Evolutionary conservation across 2,888 invertebrate species (phyloP), one percentile per base, ranked within the genome.

Genomic region (Tachystola acroxantha): DNA sequence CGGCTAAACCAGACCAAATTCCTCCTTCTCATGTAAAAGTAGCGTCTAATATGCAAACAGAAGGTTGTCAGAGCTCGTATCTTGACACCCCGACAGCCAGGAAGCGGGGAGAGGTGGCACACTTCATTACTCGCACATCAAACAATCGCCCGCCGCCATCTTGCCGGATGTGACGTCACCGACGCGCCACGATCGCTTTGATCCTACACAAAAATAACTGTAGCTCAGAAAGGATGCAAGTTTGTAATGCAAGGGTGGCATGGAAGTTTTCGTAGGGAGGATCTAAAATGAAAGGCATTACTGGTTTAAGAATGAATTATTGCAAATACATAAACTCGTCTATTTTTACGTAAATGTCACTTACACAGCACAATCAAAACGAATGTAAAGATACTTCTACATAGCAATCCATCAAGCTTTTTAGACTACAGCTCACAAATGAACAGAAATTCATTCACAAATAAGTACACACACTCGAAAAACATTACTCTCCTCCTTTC

Each of bases 111-210:
- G 80, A 73, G 74, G 68, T 76, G 78, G 74, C 77, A 81, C 76
- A 86, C 86, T 87, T 87, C 87, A 87, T 88, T 87, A 87, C 86
- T 78, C 77, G 76, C 72, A 77, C 80, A 81, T 86, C 86, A 86
- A 86, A 87, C 87, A 87, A 87, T 84, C 79, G 59, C 64, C 61
- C 20, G 73, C 68, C 82, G 81, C 82, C 85, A 84, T 84, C 84
- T 84, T 80, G 73, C 64, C 80, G 85, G 85, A 85, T 75, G 78
- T 81, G 75, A 79, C 74, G 71, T 79, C 76, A 75, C 63, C 70
- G 75, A 71, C 73, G 72, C 65, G 60, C 61, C 58, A 52, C 71
- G 66, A 75, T 80, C 74, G 70, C 84, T 85, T 84, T 84, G 84
- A 85, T 85, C 84, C 74, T 53, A 52, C 62, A 63, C 73, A 78